Conservation (phyloP, 2,113 vertebrate species). For the Corvus moneduloides region DNA sequence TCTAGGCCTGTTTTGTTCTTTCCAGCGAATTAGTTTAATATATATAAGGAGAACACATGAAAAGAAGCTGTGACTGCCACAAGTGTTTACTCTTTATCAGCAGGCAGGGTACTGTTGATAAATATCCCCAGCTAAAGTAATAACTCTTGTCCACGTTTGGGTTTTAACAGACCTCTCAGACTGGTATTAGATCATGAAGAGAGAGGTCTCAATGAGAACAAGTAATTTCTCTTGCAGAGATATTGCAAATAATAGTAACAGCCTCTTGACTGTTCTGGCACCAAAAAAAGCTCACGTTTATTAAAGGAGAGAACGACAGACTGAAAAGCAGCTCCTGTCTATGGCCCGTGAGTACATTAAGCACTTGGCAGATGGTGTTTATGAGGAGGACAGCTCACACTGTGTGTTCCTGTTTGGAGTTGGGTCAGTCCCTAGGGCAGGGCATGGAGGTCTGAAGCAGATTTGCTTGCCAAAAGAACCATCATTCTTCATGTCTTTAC, state of each 20-base stretch:
- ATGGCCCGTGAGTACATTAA: neutral
- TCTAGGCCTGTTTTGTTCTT: neutral
- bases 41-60: neutral
- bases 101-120: neutral
- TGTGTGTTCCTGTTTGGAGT: neutral
- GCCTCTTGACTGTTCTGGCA: neutral
- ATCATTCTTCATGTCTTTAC: neutral
- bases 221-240: neutral
- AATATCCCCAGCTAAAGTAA: neutral
- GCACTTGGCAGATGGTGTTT: constrained; percentile 45
- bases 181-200: neutral
- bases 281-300: neutral
- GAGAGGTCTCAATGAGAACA: neutral
- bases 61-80: neutral
- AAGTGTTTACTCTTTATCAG: neutral
- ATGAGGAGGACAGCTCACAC: neutral
- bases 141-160: neutral
- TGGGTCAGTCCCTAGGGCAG: neutral
- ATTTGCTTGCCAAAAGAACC: neutral
- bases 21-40: neutral
- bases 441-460: neutral
- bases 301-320: neutral
- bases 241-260: neutral
- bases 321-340: neutral
- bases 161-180: constrained; percentile 6